A percentile compares a stretch with the other conserved stretches of the same genome.
phyloP scores from a whole-genome alignment of 2,888 invertebrate species.

The Poecilus cupreus region DNA sequence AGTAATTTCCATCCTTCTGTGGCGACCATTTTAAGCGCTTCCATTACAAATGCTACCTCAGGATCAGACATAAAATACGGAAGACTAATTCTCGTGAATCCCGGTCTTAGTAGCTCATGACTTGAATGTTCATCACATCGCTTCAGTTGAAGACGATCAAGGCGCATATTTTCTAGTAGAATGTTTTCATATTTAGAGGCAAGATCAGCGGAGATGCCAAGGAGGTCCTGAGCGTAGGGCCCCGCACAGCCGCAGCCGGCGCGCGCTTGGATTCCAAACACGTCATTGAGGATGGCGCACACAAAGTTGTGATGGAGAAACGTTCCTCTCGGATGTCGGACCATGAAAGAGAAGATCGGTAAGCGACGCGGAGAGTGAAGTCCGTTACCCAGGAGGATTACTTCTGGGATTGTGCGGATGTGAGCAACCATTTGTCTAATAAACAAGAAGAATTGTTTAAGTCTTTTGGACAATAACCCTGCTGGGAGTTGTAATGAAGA shows the following conservation, averaged over 20 bases:
- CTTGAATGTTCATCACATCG: conserved; percentile 71
- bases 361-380: conserved; percentile 81
- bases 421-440: conserved; percentile 86
- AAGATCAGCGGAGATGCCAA: conserved; percentile 87
- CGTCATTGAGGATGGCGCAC: conserved; percentile 89
- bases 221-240: conserved; percentile 88
- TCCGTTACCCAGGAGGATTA: conserved; percentile 84
- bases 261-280: conserved; percentile 92
- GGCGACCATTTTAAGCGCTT: conserved; percentile 90
- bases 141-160: conserved; percentile 52
- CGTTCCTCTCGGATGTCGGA: conserved; percentile 86
- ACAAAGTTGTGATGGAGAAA: conserved; percentile 94
- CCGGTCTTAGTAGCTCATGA: conserved; percentile 86
- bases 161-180: conserved; percentile 77
- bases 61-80: conserved; percentile 89
- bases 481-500: not conserved
- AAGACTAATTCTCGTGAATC: conserved; percentile 89
- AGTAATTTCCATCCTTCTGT: conserved; percentile 92
- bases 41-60: conserved; percentile 87
- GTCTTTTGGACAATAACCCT: too few species aligned
- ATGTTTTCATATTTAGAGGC: conserved; percentile 85
- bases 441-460: not conserved
- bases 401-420: conserved; percentile 85
- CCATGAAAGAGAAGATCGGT: conserved; percentile 90
- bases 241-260: conserved; percentile 89